Evolutionary conservation across 2,888 invertebrate species (phyloP).

Genomic region (Geotrupes spiniger): DNA sequence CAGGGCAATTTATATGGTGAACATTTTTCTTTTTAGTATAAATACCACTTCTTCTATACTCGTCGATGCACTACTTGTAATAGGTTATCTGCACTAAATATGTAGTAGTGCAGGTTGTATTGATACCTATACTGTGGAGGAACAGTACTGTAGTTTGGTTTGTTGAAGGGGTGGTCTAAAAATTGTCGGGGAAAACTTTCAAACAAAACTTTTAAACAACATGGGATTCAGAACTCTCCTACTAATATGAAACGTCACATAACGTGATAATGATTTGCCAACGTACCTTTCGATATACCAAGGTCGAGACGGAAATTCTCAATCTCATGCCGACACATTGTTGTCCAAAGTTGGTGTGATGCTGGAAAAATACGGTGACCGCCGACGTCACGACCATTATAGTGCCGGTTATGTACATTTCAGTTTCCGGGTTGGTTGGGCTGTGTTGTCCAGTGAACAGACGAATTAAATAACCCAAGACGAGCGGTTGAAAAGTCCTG

Average conservation of each 20-base stretch:
- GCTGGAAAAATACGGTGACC: constrained; percentile 49
- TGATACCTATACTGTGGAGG: no score
- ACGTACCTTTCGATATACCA: constrained; percentile 73
- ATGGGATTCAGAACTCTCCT: not conserved
- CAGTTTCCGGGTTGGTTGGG: constrained; percentile 11
- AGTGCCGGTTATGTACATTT: constrained; percentile 28
- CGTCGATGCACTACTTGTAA: no score
- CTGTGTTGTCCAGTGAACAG: no score
- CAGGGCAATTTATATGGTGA: no score
- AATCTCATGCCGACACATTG: constrained; percentile 69
- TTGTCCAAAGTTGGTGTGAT: constrained; percentile 57
- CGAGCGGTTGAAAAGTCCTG: constrained; percentile 64
- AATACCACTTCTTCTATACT: no score
- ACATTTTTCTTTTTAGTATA: no score
- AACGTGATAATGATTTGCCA: not conserved
- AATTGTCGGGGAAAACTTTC: not conserved
- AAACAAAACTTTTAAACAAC: not conserved
- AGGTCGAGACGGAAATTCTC: constrained; percentile 68
- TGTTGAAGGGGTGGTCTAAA: no score
- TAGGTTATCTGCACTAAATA: no score
- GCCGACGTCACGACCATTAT: constrained; percentile 23
- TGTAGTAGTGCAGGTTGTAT: no score
- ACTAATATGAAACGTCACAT: not conserved
- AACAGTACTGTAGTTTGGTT: no score
- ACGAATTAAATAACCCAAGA: constrained; percentile 58